Evolutionary conservation across 23 tunicate genomes (phyloP), one percentile per base, ranked within the genome.

Genomic region (Oikopleura dioica): DNA sequence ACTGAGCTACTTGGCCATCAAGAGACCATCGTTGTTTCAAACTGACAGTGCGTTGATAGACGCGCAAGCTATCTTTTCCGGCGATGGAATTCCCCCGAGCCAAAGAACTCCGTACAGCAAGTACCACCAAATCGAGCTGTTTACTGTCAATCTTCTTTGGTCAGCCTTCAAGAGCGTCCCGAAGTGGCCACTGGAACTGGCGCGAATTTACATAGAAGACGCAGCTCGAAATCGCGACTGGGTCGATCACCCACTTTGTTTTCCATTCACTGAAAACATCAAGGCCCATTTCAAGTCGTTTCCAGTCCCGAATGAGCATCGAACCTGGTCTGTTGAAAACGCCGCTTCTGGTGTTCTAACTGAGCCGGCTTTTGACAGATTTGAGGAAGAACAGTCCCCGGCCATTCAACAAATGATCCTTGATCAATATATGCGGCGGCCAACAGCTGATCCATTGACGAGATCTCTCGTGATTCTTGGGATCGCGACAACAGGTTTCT

Each of bases 211-310:
- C 26, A 28, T 63, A 12, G 72, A 63, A 2, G 72, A 63, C 26
- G 72, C 72, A 12, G 16, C 30, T 31, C 16, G 26, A 63, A 63
- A 63, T 63, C 72, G 72, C 33, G 72, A 63, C 29, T 63, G 72
- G 72, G 33, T 63, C 33, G 72, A 63, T 63, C 72, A 63, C 72
- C 72, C 72, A 63, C 30, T 63, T 2, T 63, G 72, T 28, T 23
- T 63, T 28, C 16, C 16, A 12, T 63, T 63, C 33, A 63, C 30
- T 28, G 72, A 23, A 63, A 63, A 63, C 26, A 63, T 63, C 26
- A 24, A 4, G 5, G 26, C 4, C 26, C 29, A 31, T 12, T 63
- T 63, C 33, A 24, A 31, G 33, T 12, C 72, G 33, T 2, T 12
- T 23, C 72, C 29, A 63, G 26, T 63, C 2, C 72, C 72, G 33